phyloP scores from a whole-genome alignment of 2,113 vertebrate genomes.

The Ascaphus truei region DNA sequence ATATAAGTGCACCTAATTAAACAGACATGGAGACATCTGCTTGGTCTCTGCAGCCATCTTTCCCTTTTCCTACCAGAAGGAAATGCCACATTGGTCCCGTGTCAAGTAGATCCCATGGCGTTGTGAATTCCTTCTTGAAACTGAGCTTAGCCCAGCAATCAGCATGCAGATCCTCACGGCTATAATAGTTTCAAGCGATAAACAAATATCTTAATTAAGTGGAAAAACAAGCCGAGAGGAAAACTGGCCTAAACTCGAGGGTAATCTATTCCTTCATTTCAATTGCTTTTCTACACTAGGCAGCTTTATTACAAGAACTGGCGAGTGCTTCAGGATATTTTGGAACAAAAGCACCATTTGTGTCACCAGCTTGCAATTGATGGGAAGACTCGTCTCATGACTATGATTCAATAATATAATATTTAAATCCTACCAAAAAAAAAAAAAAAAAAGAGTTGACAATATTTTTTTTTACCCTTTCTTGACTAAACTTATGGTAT shows the following conservation, averaged over 20 bases:
- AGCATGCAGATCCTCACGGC: conserved; percentile 3
- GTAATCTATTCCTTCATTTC: conserved; percentile 17
- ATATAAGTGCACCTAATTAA: conserved; percentile 5
- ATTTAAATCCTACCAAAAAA: too few species aligned
- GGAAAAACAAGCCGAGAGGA: conserved; percentile 17
- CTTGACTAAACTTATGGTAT: too few species aligned
- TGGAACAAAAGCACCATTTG: neutral
- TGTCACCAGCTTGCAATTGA: neutral
- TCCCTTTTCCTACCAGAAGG: neutral
- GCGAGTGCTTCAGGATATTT: neutral
- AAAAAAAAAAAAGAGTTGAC: too few species aligned
- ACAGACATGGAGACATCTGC: conserved; percentile 2
- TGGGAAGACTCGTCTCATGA: neutral
- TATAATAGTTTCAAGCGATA: conserved; percentile 27
- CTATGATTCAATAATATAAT: neutral
- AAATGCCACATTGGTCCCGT: neutral
- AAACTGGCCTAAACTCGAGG: conserved; percentile 29
- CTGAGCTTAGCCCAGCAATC: neutral
- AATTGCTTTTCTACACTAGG: conserved; percentile 6
- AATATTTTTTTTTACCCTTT: too few species aligned
- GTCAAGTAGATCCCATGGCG: neutral
- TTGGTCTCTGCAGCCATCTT: neutral
- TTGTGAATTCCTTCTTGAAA: neutral
- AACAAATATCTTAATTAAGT: conserved; percentile 38
- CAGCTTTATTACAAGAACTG: conserved; percentile 31